Evolutionary conservation across 2,797 vertebrate genomes (phyloP), one percentile per base, ranked within the genome.

Genomic region (Coregonus ussuriensis): DNA sequence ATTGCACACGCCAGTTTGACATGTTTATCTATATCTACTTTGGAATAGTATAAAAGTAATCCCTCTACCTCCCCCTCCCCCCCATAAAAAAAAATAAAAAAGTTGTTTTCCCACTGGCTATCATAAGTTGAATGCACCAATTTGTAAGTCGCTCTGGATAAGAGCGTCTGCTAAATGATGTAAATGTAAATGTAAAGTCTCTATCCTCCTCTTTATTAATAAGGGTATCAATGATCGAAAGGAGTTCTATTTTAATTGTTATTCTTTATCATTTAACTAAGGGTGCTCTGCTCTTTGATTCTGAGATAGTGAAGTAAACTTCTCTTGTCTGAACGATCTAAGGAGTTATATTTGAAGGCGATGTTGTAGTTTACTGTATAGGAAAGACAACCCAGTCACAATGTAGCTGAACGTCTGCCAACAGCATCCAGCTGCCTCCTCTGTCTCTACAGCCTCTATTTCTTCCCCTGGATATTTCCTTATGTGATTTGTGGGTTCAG

Each of bases 1-100:
- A 91, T 93, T 89, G 88, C 86, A 87, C 86, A 91, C 77, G 75
- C 80, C 83, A 89, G 83, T 84, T 70, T 83, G 84, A 79, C 53
- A 75, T 80, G 84, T 84, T 47, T 71, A 79, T 88, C 87, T 91
- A 91, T 91, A 91, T 85, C 86, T 85, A 82, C 86, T 25, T 25
- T 25, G 25, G 25, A 25, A 25, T 25, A 25, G 25, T 25, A 25
- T 25, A 25, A 25, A 25, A 25, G 25, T 25, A 25, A 25, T 25
- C 25, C 25, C 25, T 25, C 25, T 25, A 25, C 25, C 25, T 25
- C 25, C 25, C 25, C 25, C 25, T 1, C 25, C 25, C 25, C 25
- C 25, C 25, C 25, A 25, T 25, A 25, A 25, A 25, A 25, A 25
- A 25, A 25, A 25, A 1, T 0, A 25, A 25, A 25, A 1, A 25